These are phyloP conservation scores for Crioceris asparagi DNA, from an alignment of 2,888 invertebrate species.

Conservation along the genomic window DNA sequence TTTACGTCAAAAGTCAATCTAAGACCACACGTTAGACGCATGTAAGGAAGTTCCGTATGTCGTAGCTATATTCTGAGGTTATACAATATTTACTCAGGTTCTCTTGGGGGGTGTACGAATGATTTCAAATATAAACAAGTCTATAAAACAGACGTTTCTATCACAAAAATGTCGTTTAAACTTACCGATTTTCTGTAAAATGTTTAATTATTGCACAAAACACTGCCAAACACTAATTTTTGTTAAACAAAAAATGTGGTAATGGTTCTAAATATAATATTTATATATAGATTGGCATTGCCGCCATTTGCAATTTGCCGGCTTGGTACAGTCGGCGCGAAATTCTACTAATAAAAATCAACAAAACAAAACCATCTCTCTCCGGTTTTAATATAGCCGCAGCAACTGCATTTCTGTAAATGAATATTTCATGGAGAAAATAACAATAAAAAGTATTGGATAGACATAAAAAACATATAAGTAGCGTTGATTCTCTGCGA, in stretches of 20 bases:
- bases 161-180: conserved; percentile 13
- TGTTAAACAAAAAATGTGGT: conserved; percentile 24
- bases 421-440: conserved; percentile 12
- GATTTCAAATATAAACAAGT: conserved; percentile 32
- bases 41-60: conserved; percentile 30
- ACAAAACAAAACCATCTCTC: conserved; percentile 16
- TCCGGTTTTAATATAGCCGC: conserved; percentile 15
- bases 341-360: conserved; percentile 13
- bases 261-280: conserved; percentile 35
- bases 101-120: conserved; percentile 34
- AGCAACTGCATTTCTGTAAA: too few relatives aligned
- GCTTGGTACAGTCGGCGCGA: conserved; percentile 31
- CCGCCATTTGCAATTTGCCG: conserved; percentile 38
- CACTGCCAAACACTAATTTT: conserved; percentile 22
- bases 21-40: conserved; percentile 30
- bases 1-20: conserved; percentile 27
- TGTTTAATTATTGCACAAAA: conserved; percentile 17
- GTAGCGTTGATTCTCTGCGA: too few relatives aligned
- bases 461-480: conserved; percentile 7
- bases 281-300: conserved; percentile 35
- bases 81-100: conserved; percentile 34
- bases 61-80: conserved; percentile 23
- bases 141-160: conserved; percentile 15
- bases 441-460: conserved; percentile 9
- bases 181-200: conserved; percentile 24